These are phyloP conservation scores for Etheostoma spectabile DNA, from an alignment of 2,113 vertebrate genomes.

Conservation along the genomic window DNA sequence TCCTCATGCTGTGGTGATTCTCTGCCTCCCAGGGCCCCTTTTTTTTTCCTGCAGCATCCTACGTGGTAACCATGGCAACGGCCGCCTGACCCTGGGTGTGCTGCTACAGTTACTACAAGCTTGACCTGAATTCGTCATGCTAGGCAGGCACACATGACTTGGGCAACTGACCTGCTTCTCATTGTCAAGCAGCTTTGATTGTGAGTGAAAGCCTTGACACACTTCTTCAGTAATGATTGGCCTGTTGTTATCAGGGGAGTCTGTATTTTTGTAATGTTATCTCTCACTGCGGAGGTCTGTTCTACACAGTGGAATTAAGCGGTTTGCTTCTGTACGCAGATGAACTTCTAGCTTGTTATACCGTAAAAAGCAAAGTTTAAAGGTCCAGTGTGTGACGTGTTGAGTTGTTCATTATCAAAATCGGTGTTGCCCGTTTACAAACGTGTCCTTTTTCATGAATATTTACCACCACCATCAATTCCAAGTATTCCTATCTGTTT, in stretches of 20 bases:
- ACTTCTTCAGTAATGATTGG: constrained; percentile 12
- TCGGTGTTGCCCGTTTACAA: too few species aligned
- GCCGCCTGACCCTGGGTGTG: constrained; percentile 77
- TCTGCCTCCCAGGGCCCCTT: constrained; percentile 71
- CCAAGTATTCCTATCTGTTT: too few species aligned
- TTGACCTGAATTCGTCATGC: constrained; percentile 84
- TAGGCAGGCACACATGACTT: constrained; percentile 48
- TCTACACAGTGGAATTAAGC: background rate
- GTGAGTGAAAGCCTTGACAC: background rate
- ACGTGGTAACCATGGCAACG: constrained; percentile 80
- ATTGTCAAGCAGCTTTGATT: constrained; percentile 33
- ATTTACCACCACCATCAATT: too few species aligned
- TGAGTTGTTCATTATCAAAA: too few species aligned
- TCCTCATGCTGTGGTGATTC: constrained; percentile 78
- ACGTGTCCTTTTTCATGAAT: too few species aligned
- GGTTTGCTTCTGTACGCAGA: background rate
- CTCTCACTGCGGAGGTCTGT: background rate
- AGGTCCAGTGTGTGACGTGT: too few species aligned
- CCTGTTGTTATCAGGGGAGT: background rate
- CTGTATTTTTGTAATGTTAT: background rate
- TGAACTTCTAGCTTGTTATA: background rate
- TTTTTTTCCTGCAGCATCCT: constrained; percentile 81
- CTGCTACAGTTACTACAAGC: constrained; percentile 72
- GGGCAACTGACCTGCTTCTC: constrained; percentile 74
- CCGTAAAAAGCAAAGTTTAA: background rate